phyloP scores from a whole-genome alignment of 92 coral and sea anemone genomes.

The Hydrozoanthus gracilis region DNA sequence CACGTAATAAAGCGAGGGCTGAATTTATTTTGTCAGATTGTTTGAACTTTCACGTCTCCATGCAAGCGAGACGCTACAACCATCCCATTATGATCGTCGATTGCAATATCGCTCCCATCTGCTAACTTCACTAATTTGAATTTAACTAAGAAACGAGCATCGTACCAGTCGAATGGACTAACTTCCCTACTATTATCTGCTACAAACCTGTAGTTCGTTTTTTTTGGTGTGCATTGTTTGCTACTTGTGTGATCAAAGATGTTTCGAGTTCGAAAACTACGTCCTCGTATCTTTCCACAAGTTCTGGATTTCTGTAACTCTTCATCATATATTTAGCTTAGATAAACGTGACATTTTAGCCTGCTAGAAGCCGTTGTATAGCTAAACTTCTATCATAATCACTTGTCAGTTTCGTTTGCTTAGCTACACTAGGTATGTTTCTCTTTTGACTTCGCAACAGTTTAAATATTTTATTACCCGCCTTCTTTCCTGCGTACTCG shows the following conservation, averaged over 20 bases:
- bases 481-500: neutral
- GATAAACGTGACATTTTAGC: neutral
- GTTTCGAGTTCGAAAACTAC: neutral
- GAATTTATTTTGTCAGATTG: too few species aligned
- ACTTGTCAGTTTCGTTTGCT: too few species aligned
- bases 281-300: neutral
- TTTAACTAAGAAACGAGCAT: neutral
- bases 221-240: neutral
- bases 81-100: conserved; percentile 5
- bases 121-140: neutral
- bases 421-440: too few species aligned
- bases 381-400: neutral
- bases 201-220: neutral
- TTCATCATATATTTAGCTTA: neutral
- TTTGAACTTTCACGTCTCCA: too few species aligned
- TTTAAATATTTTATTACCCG: too few species aligned
- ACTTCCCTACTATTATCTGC: neutral
- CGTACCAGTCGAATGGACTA: neutral
- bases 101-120: neutral
- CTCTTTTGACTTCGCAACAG: too few species aligned
- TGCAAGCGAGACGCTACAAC: too few species aligned
- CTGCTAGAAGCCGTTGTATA: neutral
- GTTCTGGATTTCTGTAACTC: neutral
- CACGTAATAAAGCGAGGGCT: too few species aligned
- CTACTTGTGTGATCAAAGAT: neutral